Conservation (phyloP, 2,797 vertebrate genomes). For the Echeneis naucrates region DNA sequence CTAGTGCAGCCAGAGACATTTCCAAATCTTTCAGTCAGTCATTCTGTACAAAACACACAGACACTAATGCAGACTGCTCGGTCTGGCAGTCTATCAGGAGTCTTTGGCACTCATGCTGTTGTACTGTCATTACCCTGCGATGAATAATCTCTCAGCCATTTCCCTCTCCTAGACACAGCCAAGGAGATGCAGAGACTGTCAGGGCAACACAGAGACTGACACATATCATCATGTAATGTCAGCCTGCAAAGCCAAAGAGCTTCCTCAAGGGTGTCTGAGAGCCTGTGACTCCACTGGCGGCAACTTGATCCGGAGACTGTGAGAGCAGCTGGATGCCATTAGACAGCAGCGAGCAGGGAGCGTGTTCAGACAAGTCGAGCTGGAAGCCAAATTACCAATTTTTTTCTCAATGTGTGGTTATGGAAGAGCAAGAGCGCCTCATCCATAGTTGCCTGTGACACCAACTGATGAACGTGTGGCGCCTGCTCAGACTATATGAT, state of each 20-base stretch:
- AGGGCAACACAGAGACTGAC: conserved; percentile 27
- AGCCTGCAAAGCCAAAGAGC: conserved; percentile 43
- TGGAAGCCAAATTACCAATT: conserved; percentile 3
- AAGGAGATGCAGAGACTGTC: conserved; percentile 42
- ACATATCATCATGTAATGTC: conserved; percentile 55
- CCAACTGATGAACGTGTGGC: not conserved
- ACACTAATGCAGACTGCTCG: conserved; percentile 45
- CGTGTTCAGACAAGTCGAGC: conserved; percentile 12
- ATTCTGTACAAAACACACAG: conserved; percentile 41
- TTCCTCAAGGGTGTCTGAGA: conserved; percentile 51
- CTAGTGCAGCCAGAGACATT: conserved; percentile 69
- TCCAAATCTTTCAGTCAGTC: conserved; percentile 65
- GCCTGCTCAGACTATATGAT: not conserved
- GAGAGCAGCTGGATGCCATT: conserved; percentile 25
- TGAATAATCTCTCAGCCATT: conserved; percentile 68
- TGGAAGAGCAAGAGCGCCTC: not conserved
- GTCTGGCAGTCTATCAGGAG: conserved; percentile 68
- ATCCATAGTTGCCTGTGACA: not conserved
- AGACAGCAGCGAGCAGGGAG: conserved; percentile 21
- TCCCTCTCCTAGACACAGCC: conserved; percentile 47
- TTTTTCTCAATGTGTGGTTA: not conserved
- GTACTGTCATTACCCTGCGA: conserved; percentile 63
- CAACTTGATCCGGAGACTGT: conserved; percentile 14
- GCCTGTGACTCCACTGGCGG: conserved; percentile 31
- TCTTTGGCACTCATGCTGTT: conserved; percentile 56